Evolutionary conservation across 2,888 invertebrate species (phyloP).

Genomic region (Lucinisca nassula): DNA sequence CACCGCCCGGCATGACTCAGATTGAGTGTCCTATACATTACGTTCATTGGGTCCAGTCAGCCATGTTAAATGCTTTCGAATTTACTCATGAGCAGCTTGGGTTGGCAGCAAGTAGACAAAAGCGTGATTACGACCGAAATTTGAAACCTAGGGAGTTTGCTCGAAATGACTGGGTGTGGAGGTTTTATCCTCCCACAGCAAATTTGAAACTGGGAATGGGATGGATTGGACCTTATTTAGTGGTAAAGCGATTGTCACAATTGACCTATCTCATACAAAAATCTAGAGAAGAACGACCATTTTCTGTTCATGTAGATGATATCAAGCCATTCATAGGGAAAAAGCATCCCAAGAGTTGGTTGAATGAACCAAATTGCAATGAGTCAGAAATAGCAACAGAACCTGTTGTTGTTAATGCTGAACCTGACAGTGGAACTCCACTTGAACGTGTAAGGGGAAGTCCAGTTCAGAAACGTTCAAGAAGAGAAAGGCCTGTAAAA

Average conservation of each 20-base stretch:
- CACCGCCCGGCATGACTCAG: not conserved
- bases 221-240: constrained; percentile 27
- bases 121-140: constrained; percentile 18
- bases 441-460: too few relatives aligned
- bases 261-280: constrained; percentile 15
- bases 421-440: too few relatives aligned
- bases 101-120: constrained; percentile 20
- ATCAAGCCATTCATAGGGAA: constrained; percentile 24
- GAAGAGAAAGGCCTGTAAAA: not conserved
- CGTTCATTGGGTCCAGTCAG: not conserved
- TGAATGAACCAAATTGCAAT: not conserved
- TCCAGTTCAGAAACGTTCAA: not conserved
- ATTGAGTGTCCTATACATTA: not conserved
- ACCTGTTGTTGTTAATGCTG: not conserved
- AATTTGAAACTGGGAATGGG: constrained; percentile 25
- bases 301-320: constrained; percentile 42
- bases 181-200: constrained; percentile 36
- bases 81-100: not conserved
- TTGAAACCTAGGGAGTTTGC: constrained; percentile 23
- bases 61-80: not conserved
- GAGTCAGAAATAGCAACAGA: not conserved
- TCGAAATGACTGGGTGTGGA: constrained; percentile 15
- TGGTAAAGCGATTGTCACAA: constrained; percentile 13
- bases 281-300: not conserved
- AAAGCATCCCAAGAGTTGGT: constrained; percentile 5